Conservation (phyloP, 2,797 vertebrate genomes). For the Poecilia velifera region DNA sequence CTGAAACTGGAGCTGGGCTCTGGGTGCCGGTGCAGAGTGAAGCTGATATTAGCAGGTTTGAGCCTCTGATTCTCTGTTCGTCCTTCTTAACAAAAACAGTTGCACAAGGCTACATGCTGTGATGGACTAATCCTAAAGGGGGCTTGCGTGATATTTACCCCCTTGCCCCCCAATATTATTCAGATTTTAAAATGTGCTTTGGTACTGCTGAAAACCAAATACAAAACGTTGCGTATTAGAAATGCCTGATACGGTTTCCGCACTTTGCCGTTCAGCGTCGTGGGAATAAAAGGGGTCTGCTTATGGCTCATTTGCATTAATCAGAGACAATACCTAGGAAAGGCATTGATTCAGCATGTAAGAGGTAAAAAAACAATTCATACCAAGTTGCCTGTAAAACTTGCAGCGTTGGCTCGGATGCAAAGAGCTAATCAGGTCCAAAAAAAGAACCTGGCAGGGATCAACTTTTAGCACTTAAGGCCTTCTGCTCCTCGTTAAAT, state of each 20-base stretch:
- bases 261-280: constrained; percentile 3
- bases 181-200: background rate
- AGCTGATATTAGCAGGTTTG: constrained; percentile 78
- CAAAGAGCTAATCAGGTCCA: constrained; percentile 44
- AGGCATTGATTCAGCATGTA: constrained; percentile 51
- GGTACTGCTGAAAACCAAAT: background rate
- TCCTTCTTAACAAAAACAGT: constrained; percentile 32
- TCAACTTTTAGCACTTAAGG: constrained; percentile 36
- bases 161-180: background rate
- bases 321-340: constrained; percentile 50
- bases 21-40: constrained; percentile 65
- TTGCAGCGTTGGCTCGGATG: constrained; percentile 27
- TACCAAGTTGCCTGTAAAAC: constrained; percentile 20
- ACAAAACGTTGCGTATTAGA: background rate
- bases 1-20: constrained; percentile 75
- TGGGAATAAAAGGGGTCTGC: constrained; percentile 26
- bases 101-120: constrained; percentile 5
- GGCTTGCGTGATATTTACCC: background rate
- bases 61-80: constrained; percentile 61
- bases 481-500: constrained; percentile 42
- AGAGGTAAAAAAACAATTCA: constrained; percentile 32
- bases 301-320: constrained; percentile 58
- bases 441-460: constrained; percentile 29
- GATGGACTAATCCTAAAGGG: background rate
- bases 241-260: constrained; percentile 9